Conservation (phyloP, 2,113 vertebrate genomes). For the Triplophysa siluroides region DNA sequence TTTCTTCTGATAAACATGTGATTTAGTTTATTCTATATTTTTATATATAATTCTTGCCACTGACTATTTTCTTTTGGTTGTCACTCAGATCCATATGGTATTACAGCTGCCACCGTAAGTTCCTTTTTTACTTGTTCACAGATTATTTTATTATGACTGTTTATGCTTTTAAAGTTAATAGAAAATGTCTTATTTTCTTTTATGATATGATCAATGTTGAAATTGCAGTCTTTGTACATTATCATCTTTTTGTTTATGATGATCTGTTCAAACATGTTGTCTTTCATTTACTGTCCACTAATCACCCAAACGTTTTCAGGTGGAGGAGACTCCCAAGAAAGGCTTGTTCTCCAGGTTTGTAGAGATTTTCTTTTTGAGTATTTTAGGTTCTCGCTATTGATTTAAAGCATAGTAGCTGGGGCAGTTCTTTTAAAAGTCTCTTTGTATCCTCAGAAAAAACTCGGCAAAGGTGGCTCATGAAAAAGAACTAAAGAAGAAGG, state of each 20-base stretch:
- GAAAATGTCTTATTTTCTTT: no score
- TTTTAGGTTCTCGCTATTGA: background rate
- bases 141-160: background rate
- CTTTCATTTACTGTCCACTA: background rate
- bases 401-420: no score
- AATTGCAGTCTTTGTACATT: background rate
- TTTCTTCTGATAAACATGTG: slow-evolving; percentile 21
- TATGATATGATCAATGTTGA: no score
- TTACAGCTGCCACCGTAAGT: slow-evolving; percentile 57
- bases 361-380: background rate
- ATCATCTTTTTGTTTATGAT: background rate
- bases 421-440: background rate
- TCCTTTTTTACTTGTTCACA: background rate
- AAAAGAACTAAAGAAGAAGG: slow-evolving; percentile 74
- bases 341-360: slow-evolving; percentile 68
- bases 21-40: slow-evolving; percentile 9
- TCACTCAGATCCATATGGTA: slow-evolving; percentile 72
- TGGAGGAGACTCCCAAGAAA: slow-evolving; percentile 59
- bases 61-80: slow-evolving; percentile 16
- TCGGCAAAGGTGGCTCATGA: slow-evolving; percentile 51
- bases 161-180: no score
- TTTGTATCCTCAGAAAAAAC: slow-evolving; percentile 59
- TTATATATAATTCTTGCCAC: slow-evolving; percentile 11
- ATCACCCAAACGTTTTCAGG: slow-evolving; percentile 58
- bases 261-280: slow-evolving; percentile 6